Evolutionary conservation across 2,113 vertebrate genomes (phyloP).

Genomic region (Hemibagrus wyckioides): DNA sequence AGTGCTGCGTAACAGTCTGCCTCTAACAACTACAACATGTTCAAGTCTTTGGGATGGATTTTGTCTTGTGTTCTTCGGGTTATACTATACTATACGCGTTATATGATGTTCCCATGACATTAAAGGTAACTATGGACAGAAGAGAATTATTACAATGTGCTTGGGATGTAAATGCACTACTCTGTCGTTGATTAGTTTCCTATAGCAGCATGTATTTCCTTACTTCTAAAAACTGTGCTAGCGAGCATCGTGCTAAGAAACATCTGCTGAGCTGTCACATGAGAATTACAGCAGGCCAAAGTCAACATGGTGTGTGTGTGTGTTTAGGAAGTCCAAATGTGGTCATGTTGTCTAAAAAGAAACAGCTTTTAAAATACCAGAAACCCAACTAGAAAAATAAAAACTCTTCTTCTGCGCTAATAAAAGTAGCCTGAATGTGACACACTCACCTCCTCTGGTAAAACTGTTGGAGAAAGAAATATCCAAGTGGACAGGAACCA

Average conservation of each 20-base stretch:
- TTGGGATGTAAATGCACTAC: not conserved
- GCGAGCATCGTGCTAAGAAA: conserved; percentile 1
- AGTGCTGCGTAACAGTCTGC: not conserved
- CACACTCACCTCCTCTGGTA: conserved; percentile 90
- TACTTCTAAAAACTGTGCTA: conserved; percentile 9
- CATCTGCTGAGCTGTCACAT: conserved; percentile 2
- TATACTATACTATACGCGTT: too few species aligned
- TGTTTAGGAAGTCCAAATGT: not conserved
- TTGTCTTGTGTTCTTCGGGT: not conserved
- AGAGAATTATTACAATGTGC: not conserved
- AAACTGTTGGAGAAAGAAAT: conserved; percentile 95
- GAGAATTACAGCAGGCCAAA: conserved; percentile 21
- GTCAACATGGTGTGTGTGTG: conserved; percentile 5
- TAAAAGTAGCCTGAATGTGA: conserved; percentile 24
- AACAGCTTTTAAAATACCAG: conserved; percentile 14
- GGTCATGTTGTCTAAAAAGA: conserved; percentile 16
- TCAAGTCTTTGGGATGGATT: not conserved
- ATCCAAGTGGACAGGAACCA: conserved; percentile 93
- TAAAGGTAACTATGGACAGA: not conserved
- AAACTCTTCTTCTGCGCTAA: not conserved
- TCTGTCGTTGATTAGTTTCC: not conserved
- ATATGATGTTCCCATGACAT: not conserved
- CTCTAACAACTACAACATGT: not conserved
- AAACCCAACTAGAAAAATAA: not conserved
- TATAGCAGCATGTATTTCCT: not conserved